Conservation (phyloP, 1,140 invertebrate species). For the Penaeus indicus region DNA sequence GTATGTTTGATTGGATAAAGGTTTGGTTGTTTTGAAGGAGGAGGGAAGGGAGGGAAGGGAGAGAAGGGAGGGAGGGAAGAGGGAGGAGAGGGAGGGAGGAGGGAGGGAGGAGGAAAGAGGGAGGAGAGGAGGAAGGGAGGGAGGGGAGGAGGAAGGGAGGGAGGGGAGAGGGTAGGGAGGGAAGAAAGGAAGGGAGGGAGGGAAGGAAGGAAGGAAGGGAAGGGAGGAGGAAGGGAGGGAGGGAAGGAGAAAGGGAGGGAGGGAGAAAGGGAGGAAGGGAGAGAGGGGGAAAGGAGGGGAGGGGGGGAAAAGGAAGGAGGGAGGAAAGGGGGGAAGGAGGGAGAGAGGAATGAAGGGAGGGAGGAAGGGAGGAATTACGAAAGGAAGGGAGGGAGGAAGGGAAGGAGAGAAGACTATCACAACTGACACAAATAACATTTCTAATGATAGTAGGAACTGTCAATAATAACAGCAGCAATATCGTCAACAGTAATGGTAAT, state of each 20-base stretch:
- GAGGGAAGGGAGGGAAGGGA: neutral
- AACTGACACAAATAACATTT: no score
- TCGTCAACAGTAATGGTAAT: no score
- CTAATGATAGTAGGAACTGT: no score
- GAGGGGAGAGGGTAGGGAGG: neutral
- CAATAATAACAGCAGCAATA: no score
- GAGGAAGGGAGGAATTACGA: neutral
- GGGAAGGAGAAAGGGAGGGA: slow-evolving; percentile 5
- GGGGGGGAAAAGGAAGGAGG: neutral
- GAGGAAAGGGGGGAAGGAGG: neutral
- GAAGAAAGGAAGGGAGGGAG: neutral
- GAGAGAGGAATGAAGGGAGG: neutral
- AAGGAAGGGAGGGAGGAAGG: neutral
- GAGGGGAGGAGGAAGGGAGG: neutral
- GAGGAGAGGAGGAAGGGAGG: neutral
- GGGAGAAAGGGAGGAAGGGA: slow-evolving; percentile 5
- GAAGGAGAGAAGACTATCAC: no score
- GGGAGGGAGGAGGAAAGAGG: neutral
- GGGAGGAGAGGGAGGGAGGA: no score
- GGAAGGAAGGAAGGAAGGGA: neutral
- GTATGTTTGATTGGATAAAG: no score
- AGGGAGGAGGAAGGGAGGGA: neutral
- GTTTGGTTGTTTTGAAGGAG: neutral
- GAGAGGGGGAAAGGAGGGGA: slow-evolving; percentile 14
- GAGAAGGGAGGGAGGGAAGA: neutral